A percentile compares a stretch with the other conserved stretches of the same genome.
These are phyloP conservation scores for Colinus virginianus DNA, from an alignment of 2,113 vertebrate genomes.

Conservation along the genomic window DNA sequence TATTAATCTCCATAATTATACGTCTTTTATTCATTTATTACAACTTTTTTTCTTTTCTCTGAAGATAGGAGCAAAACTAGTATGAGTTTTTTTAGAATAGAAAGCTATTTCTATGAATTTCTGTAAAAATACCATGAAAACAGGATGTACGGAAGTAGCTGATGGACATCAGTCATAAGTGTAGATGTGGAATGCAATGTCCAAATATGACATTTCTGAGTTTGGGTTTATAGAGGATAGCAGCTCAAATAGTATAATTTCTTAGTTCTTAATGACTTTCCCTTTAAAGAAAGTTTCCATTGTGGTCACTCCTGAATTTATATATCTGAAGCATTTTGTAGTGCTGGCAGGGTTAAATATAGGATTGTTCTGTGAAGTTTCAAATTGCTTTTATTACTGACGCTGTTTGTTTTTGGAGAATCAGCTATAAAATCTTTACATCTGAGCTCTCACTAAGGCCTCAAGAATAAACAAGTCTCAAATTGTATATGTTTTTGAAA, in stretches of 20 bases:
- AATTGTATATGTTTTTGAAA: background rate
- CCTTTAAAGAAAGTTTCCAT: background rate
- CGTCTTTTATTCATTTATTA: background rate
- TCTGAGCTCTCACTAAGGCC: background rate
- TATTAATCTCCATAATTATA: background rate
- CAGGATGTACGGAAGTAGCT: background rate
- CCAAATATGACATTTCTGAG: background rate
- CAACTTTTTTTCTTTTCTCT: background rate
- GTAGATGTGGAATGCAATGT: no score
- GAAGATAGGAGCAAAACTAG: background rate
- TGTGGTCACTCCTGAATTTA: background rate
- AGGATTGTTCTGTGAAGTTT: rapidly evolving
- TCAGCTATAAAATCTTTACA: background rate
- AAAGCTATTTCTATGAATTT: background rate
- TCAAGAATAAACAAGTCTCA: background rate
- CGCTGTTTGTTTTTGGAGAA: background rate
- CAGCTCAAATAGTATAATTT: background rate
- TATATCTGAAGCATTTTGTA: background rate
- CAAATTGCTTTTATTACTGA: background rate
- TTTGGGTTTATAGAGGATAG: background rate
- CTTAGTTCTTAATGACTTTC: background rate
- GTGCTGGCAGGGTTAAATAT: background rate
- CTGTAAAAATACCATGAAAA: background rate
- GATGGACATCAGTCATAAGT: background rate
- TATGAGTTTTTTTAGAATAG: background rate